These are phyloP conservation scores for Graptemys geographica DNA, from an alignment of 2,797 vertebrate genomes.

Conservation along the genomic window DNA sequence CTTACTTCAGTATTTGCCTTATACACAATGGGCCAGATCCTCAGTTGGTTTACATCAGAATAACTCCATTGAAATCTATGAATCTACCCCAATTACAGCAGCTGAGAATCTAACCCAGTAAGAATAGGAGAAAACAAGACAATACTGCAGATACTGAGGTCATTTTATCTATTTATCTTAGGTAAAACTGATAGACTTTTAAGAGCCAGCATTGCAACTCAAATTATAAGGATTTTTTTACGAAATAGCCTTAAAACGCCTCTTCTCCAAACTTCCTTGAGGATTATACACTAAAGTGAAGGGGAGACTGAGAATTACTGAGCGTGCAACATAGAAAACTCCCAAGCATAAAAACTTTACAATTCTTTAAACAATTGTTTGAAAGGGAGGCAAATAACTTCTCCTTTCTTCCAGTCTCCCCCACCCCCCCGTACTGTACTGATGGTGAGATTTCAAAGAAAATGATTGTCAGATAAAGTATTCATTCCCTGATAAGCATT, in stretches of 20 bases:
- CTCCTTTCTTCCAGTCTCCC: background rate
- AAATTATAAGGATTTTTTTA: background rate
- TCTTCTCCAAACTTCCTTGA: background rate
- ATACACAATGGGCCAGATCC: background rate
- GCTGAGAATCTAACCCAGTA: background rate
- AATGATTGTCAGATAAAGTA: slow-evolving; percentile 1
- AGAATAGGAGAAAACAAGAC: background rate
- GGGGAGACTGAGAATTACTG: background rate
- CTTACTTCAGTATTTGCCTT: background rate
- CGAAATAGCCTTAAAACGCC: background rate
- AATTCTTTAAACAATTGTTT: background rate
- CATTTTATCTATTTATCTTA: background rate
- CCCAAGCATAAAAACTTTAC: background rate
- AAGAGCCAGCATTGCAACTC: background rate
- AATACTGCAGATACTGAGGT: background rate
- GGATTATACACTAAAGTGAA: background rate
- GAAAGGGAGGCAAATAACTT: background rate
- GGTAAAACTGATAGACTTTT: background rate
- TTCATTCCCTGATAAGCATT: background rate
- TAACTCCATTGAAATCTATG: background rate
- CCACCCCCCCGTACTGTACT: background rate
- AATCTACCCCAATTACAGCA: slow-evolving; percentile 19
- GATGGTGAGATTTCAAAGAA: background rate
- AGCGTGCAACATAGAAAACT: background rate
- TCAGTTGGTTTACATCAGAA: background rate